Evolutionary conservation across 2,888 invertebrate genomes (phyloP), one percentile per base, ranked within the genome.

Genomic region (Sinopyrophorus schimmeli): DNA sequence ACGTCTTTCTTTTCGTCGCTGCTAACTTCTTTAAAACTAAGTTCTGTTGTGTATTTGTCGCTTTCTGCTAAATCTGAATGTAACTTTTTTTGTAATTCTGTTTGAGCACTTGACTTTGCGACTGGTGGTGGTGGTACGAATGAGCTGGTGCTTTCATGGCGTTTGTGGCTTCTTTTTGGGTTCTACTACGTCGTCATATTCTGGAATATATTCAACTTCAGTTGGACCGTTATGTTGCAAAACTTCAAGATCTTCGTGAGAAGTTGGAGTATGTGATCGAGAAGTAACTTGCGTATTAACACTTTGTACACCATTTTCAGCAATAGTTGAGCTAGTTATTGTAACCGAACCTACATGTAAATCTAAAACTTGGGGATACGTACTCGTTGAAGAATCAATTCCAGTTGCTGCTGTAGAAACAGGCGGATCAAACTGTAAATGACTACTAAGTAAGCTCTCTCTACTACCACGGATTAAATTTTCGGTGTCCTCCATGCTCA

Each of bases 251-350:
- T 59, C 49, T 39, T 63, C 60, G 26, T 57, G 53, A 5, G 59
- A 53, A 47, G 66, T 58, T 5, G 58, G 59, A 5, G 61, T 60
- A 27, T 65, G 65, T 5, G 71, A 64, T 55, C 74, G 71, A n/a
- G 80, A 78, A 14, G 76, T 78, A 5, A 80, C 77, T 65, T 80
- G 78, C 3, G 80, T 79, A 50, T 76, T 74, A 5, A 78, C 78
- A 55, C 76, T 77, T 55, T 76, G 74, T 20, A 75, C 67, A 1
- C 76, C 77, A 47, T 75, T 70, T 53, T 77, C 76, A 16, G 71
- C 71, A 2, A 79, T 68, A 10, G 72, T 67, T 1, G 77, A 71
- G 3, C 79, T 78, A 46, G 76, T 75, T 49, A 80, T 71, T 3
- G 80, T 80, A 0, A 79, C 77, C 4, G 77, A 75, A 31, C 72